phyloP scores from a whole-genome alignment of 2,797 vertebrate species.

The Potorous gilbertii region DNA sequence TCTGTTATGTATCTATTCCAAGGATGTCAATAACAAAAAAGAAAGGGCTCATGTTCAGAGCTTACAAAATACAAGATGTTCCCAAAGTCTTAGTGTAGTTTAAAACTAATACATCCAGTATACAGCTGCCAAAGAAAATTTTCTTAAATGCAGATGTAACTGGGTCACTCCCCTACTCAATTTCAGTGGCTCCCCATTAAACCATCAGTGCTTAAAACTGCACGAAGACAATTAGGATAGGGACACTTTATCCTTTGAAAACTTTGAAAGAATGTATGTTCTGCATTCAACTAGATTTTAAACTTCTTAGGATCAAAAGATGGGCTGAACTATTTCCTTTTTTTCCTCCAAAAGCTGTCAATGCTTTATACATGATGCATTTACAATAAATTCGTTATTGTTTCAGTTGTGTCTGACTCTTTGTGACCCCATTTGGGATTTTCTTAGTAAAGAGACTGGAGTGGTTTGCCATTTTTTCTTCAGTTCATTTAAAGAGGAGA shows the following conservation, averaged over 20 bases:
- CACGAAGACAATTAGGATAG: neutral
- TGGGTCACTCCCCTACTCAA: neutral
- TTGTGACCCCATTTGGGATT: neutral
- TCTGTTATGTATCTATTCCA: no score
- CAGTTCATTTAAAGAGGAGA: neutral
- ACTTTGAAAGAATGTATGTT: neutral
- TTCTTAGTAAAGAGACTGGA: neutral
- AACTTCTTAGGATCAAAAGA: neutral
- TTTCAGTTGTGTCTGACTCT: neutral
- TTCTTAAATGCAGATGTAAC: neutral
- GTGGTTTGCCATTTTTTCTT: neutral
- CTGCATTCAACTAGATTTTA: neutral
- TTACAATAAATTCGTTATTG: neutral
- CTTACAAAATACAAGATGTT: no score
- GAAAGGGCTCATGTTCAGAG: no score
- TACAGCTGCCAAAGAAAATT: neutral
- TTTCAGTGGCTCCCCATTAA: neutral
- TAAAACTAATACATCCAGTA: neutral
- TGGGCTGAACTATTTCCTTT: neutral
- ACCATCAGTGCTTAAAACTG: neutral
- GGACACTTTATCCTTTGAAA: neutral
- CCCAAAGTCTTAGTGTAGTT: no score
- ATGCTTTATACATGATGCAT: neutral
- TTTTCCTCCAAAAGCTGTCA: neutral
- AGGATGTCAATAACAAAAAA: no score